Conservation (phyloP, 2,888 invertebrate genomes). For the Tuta absoluta region DNA sequence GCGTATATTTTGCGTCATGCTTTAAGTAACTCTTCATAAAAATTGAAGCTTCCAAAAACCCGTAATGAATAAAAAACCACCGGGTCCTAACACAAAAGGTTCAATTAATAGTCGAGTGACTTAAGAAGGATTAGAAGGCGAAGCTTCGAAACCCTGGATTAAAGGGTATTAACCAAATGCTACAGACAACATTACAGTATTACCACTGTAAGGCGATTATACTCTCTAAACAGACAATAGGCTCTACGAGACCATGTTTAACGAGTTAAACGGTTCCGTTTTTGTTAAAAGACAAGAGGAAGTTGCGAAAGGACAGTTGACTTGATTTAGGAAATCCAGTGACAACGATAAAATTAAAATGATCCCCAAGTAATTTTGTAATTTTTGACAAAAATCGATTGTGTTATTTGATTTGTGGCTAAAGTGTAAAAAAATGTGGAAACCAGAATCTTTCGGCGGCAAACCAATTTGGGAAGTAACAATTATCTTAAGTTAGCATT, state of each 20-base stretch:
- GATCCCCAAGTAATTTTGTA: too few species aligned
- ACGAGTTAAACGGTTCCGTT: conserved; percentile 30
- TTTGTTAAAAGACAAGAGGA: conserved; percentile 13
- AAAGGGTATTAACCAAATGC: conserved; percentile 43
- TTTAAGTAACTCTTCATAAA: background rate
- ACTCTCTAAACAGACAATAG: conserved; percentile 35
- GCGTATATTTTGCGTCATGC: too few species aligned
- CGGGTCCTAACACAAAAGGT: conserved; percentile 42
- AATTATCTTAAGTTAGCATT: too few species aligned
- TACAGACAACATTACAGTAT: conserved; percentile 48
- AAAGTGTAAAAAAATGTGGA: too few species aligned
- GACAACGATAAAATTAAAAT: too few species aligned
- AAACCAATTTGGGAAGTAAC: too few species aligned
- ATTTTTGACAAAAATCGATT: too few species aligned
- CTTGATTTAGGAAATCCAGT: too few species aligned
- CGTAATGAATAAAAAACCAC: conserved; percentile 21
- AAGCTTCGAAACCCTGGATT: conserved; percentile 29
- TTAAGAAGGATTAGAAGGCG: conserved; percentile 46
- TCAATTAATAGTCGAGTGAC: conserved; percentile 54
- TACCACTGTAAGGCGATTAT: conserved; percentile 50
- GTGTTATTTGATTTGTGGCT: too few species aligned
- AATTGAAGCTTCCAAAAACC: background rate
- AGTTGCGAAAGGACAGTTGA: conserved; percentile 1
- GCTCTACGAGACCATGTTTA: conserved; percentile 33
- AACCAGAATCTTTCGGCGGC: too few species aligned